Evolutionary conservation across 2,113 vertebrate species (phyloP).

Genomic region (Phyllopteryx taeniolatus): DNA sequence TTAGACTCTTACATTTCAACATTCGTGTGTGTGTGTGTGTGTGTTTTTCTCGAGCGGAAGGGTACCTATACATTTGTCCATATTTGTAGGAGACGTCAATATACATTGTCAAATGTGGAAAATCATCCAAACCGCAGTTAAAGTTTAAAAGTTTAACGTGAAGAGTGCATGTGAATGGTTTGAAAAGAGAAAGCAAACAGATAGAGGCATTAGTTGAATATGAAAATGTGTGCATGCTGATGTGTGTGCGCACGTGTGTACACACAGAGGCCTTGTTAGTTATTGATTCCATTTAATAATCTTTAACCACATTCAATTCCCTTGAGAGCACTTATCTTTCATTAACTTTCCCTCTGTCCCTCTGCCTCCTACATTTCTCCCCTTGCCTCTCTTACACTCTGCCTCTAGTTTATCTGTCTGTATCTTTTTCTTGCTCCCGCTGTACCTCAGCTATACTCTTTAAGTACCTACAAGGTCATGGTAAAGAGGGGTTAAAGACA

Average conservation of each 20-base stretch:
- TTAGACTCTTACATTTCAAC: not conserved
- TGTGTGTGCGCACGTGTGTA: not conserved
- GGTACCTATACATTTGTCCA: not conserved
- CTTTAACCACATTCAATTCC: slow-evolving; percentile 60
- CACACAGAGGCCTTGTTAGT: slow-evolving; percentile 59
- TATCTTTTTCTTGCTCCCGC: slow-evolving; percentile 8
- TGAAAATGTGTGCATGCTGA: not conserved
- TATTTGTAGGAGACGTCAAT: not conserved
- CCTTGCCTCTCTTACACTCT: slow-evolving; percentile 16
- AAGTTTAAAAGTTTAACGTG: not conserved
- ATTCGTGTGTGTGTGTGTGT: not conserved
- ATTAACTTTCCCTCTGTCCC: slow-evolving; percentile 8
- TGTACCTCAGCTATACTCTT: slow-evolving; percentile 5
- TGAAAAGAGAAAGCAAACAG: not conserved
- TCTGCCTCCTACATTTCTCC: slow-evolving; percentile 17
- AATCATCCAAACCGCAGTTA: not conserved
- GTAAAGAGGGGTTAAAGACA: slow-evolving; percentile 38
- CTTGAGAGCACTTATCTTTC: slow-evolving; percentile 67
- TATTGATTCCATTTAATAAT: slow-evolving; percentile 77
- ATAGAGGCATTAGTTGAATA: not conserved
- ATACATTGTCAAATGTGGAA: not conserved
- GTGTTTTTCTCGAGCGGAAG: not conserved
- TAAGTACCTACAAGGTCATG: slow-evolving; percentile 35
- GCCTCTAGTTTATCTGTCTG: slow-evolving; percentile 11
- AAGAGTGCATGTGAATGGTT: not conserved